Evolutionary conservation across 2,113 vertebrate species (phyloP).

Genomic region (Jacana jacana): DNA sequence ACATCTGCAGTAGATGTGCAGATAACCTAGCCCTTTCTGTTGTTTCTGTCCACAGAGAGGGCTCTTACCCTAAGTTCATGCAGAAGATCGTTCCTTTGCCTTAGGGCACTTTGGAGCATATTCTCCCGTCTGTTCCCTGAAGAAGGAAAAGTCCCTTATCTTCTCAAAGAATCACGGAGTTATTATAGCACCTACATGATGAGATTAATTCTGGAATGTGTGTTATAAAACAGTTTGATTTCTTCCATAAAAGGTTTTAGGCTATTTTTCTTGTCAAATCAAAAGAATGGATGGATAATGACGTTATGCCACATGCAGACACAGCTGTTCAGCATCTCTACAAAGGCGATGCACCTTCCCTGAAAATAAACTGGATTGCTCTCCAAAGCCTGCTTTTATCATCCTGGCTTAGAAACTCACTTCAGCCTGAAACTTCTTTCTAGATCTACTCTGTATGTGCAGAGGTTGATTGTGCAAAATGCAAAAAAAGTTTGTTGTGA

Average conservation of each 20-base stretch:
- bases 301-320: neutral
- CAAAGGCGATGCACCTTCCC: neutral
- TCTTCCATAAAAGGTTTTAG: neutral
- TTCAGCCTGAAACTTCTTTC: neutral
- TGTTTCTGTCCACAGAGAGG: neutral
- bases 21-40: neutral
- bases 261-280: neutral
- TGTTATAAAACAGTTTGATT: neutral
- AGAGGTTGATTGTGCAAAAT: neutral
- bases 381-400: neutral
- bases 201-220: neutral
- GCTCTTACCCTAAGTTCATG: constrained; percentile 79
- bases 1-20: neutral
- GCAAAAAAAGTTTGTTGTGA: neutral
- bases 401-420: neutral
- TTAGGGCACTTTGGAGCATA: constrained; percentile 74
- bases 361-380: neutral
- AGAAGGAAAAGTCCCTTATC: neutral
- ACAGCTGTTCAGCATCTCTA: neutral
- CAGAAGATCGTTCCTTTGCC: constrained; percentile 77
- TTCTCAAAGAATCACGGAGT: neutral
- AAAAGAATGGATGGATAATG: fast-evolving
- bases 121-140: constrained; percentile 70
- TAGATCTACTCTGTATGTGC: neutral
- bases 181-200: neutral